A percentile compares a stretch with the other conserved stretches of the same genome.
Conservation (phyloP, 2,888 invertebrate species). For the Spilarctia lutea region DNA sequence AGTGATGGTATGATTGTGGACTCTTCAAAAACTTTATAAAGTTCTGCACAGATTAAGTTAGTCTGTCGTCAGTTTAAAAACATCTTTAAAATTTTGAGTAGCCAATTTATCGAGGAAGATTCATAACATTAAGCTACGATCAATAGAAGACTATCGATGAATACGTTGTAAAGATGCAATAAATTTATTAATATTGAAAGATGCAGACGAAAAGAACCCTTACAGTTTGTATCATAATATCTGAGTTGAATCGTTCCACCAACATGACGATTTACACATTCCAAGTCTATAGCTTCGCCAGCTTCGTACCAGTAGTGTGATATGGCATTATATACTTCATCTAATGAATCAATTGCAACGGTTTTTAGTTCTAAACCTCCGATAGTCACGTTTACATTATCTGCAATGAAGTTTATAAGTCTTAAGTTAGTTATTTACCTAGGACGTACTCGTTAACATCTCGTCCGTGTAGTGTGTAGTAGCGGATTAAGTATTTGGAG, state of each 20-base stretch:
- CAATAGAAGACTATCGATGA: no score
- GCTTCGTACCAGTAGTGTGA: neutral
- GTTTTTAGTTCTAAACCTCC: neutral
- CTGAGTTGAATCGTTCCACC: neutral
- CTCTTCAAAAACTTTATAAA: no score
- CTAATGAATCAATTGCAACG: neutral
- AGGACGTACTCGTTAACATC: neutral
- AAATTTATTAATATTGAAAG: no score
- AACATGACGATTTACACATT: neutral
- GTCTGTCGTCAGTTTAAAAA: no score
- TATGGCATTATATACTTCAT: neutral
- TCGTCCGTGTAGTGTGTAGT: no score
- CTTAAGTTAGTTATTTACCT: neutral
- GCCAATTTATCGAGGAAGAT: no score
- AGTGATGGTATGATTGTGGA: neutral
- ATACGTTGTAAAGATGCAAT: no score
- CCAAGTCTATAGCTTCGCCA: neutral
- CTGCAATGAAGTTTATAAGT: neutral
- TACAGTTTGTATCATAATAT: neutral
- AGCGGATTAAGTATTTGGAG: no score
- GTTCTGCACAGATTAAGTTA: no score
- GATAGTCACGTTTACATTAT: neutral
- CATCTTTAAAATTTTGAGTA: no score
- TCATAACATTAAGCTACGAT: no score
- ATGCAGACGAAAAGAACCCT: neutral